Base-by-base conservation (phyloP, 1,140 invertebrate genomes). In the Drosophila sturtevanti region DNA sequence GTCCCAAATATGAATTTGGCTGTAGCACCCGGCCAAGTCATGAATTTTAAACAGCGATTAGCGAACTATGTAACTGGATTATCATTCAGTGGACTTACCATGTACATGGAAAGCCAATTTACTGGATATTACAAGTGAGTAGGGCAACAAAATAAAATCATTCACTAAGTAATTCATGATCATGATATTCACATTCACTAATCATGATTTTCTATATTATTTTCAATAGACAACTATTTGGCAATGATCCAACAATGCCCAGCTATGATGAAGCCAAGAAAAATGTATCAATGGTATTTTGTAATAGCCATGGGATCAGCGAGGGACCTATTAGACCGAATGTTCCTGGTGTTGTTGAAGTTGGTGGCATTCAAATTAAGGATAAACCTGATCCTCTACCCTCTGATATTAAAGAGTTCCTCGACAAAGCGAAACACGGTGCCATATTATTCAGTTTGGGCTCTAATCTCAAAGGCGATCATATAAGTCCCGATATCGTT, bases 381-480 rank as follows among this genome's bases (percentile, higher is more conserved):
- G 63, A 75, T 1, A 81, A 85, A 48, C 64, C 90, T 2, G 80
- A 91, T 51, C 71, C 87, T 10, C 67, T 93, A 7, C 92, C 93
- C 16, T 56, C 94, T 92, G 91, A 92, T 24, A 79, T 95, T n/a
- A 71, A 94, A 81, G 73, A 92, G 7, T 94, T 93, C 56, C 65
- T 95, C 10, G 92, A 94, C 27, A 82, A 81, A 0, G 73, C 89
- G 2, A 91, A 92, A 9, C 87, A 93, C 16, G 95, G 95, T 1
- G 93, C 93, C 1, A 93, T 95, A 37, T 94, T 94, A 61, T 94
- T 95, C 71, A 94, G 94, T 77, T 91, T 95, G 65, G 95, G 95
- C 2, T 93, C 93, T 2, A 94, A 93, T 52, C 70, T 94, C 0
- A 91, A 91, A 16, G 91, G 92, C 12, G 81, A 90, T 1, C 56